Conservation (phyloP, 1,140 invertebrate species). For the Diabrotica virgifera region DNA sequence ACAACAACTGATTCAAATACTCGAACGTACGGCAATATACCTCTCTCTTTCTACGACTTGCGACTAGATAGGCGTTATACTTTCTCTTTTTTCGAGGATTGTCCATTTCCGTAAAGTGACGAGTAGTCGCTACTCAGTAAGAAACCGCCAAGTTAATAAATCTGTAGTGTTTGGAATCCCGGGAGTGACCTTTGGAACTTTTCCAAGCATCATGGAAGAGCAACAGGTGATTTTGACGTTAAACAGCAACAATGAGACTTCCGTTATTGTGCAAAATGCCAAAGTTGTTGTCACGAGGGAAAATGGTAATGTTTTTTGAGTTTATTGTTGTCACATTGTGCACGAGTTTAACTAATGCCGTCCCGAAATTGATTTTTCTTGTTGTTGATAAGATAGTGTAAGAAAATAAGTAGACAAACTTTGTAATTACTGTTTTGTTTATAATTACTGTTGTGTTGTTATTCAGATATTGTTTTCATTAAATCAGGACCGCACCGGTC, state of each 20-base stretch:
- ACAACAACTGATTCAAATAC: background rate
- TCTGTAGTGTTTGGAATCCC: slow-evolving; percentile 16
- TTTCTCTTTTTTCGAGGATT: too few species aligned
- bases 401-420: too few species aligned
- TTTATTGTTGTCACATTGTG: background rate
- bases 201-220: slow-evolving; percentile 23
- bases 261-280: slow-evolving; percentile 33
- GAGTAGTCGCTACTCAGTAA: slow-evolving; percentile 9
- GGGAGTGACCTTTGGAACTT: slow-evolving; percentile 19
- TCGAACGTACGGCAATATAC: too few species aligned
- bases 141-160: slow-evolving; percentile 15
- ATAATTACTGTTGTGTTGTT: background rate
- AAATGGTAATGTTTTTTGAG: slow-evolving; percentile 10
- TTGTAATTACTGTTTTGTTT: background rate
- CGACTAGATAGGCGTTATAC: too few species aligned
- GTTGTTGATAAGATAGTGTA: background rate
- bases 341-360: background rate
- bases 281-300: slow-evolving; percentile 14
- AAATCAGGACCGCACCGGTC: background rate
- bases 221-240: slow-evolving; percentile 30
- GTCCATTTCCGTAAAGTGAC: too few species aligned
- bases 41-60: too few species aligned
- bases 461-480: background rate
- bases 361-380: background rate
- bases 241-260: slow-evolving; percentile 27